Conservation (phyloP, 2,797 vertebrate species). For the Aulostomus chinensis region DNA sequence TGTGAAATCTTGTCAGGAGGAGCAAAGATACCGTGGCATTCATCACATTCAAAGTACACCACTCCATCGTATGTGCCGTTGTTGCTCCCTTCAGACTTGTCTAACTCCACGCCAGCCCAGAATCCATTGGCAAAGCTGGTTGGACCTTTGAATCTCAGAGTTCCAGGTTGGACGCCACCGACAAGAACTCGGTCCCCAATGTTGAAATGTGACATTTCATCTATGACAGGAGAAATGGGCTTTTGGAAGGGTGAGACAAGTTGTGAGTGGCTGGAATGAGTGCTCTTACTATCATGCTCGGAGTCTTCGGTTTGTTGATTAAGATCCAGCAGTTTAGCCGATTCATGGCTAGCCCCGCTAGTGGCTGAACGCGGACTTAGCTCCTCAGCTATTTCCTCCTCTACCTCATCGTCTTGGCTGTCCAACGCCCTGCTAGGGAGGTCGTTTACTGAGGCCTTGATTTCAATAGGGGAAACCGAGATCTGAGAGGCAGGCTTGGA, state of each 20-base stretch:
- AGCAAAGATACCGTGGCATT: slow-evolving; percentile 93
- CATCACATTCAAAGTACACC: slow-evolving; percentile 88
- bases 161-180: slow-evolving; percentile 91
- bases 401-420: slow-evolving; percentile 74
- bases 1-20: slow-evolving; percentile 91
- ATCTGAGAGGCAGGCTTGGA: slow-evolving; percentile 45
- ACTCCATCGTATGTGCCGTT: slow-evolving; percentile 90
- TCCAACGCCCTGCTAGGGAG: slow-evolving; percentile 51
- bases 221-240: slow-evolving; percentile 41
- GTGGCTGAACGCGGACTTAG: slow-evolving; percentile 78
- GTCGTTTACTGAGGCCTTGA: slow-evolving; percentile 18
- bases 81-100: slow-evolving; percentile 94
- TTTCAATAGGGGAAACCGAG: slow-evolving; percentile 38
- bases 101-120: slow-evolving; percentile 97
- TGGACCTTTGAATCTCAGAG: slow-evolving; percentile 89
- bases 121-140: slow-evolving; percentile 93
- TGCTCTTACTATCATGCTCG: slow-evolving; percentile 64
- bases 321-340: slow-evolving; percentile 79
- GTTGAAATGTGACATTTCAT: slow-evolving; percentile 83
- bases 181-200: slow-evolving; percentile 93
- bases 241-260: slow-evolving; percentile 49
- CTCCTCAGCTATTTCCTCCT: slow-evolving; percentile 87
- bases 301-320: slow-evolving; percentile 68
- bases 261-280: slow-evolving; percentile 38
- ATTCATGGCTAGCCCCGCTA: slow-evolving; percentile 67